Base-by-base conservation (phyloP, 2,113 vertebrate species). In the Falco punctatus region DNA sequence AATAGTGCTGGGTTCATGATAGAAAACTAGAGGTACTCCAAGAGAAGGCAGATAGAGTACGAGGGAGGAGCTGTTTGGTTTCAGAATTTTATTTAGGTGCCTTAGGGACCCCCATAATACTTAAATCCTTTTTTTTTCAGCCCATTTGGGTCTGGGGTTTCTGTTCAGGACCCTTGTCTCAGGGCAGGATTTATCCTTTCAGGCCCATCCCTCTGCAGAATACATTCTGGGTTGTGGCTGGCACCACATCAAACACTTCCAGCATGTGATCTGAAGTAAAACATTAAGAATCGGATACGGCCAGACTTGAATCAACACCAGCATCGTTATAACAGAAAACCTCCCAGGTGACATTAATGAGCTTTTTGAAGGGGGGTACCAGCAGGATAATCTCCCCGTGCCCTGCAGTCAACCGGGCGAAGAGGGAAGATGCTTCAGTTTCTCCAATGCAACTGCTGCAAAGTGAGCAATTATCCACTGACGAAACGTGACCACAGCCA, bases 241-340 rank as follows among this genome's bases (percentile, higher is more conserved):
- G 92, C 89, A 95, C 23, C 12, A 66, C 91, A 93, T 97, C 95
- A 96, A 94, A 89, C 48, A 16, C 26, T 86, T 57, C 49, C 92
- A 88, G 77, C 59, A 40, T 64, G 59, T 94, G 70, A 94, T n/a
- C 46, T 91, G 59, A 94, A 91, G 77, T 88, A 64, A 94, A 96
- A 74, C 48, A 80, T 87, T 80, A 82, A 33, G 62, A 87, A 92
- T 70, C 23, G 21, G 87, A 88, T 71, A 93, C 2, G 3, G 58
- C 49, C 5, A 5, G 58, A 65, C 80, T 91, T 69, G 55, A 67
- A 97, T 90, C 91, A 94, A 11, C 66, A 64, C 3, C 72, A 79
- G 66, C 51, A 81, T 69, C 82, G 70, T 86, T 65, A 27, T 0
- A 92, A 59, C 72, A 79, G 46, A 71, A 92, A 70, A 28, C 3